Evolutionary conservation across 2,113 vertebrate species (phyloP).

Genomic region (Etheostoma cragini): DNA sequence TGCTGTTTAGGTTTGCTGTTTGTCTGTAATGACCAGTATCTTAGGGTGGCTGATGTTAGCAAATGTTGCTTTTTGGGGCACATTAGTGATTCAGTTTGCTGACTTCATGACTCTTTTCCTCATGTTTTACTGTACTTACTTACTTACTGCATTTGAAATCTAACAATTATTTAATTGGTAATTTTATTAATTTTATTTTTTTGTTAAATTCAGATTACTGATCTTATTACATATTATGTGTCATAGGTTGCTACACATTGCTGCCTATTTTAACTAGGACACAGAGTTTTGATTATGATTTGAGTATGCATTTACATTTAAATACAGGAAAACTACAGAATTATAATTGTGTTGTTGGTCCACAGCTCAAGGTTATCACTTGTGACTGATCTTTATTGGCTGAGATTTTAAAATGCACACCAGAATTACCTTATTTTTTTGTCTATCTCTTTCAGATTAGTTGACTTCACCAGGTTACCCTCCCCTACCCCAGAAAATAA

Average conservation of each 20-base stretch:
- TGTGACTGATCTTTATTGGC: constrained; percentile 1
- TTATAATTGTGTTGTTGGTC: neutral
- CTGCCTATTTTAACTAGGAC: too few relatives aligned
- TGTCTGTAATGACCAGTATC: neutral
- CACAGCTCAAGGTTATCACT: neutral
- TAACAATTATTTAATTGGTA: neutral
- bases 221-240: neutral
- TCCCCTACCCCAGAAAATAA: constrained; percentile 99
- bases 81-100: neutral
- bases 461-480: constrained; percentile 98
- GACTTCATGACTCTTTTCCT: neutral
- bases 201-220: neutral
- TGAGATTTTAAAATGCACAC: neutral
- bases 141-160: neutral
- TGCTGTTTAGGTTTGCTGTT: neutral
- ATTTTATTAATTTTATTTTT: neutral
- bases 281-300: neutral
- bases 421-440: neutral
- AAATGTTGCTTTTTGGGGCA: neutral
- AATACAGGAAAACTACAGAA: neutral
- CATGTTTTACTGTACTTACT: neutral
- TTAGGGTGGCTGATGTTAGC: neutral
- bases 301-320: neutral
- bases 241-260: neutral
- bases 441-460: constrained; percentile 87